Evolutionary conservation across 2,797 vertebrate species (phyloP).

Genomic region (Malurus leucopterus): DNA sequence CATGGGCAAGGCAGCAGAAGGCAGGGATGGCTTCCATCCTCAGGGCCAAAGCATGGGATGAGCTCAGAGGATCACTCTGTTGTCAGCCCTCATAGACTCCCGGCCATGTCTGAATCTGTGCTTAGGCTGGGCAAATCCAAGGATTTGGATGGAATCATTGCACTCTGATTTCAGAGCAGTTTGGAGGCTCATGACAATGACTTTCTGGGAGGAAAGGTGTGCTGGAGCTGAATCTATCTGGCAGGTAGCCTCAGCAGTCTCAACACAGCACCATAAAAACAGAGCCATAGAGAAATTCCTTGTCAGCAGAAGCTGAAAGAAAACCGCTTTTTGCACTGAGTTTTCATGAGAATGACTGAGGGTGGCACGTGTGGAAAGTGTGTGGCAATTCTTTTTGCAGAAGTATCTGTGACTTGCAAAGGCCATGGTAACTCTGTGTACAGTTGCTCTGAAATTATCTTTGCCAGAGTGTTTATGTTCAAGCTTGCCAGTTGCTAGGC

Average conservation of each 20-base stretch:
- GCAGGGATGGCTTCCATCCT: background rate
- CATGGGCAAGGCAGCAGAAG: background rate
- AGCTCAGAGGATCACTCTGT: background rate
- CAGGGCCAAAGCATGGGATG: no score
- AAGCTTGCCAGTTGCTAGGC: background rate
- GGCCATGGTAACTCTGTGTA: background rate
- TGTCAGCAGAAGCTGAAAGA: background rate
- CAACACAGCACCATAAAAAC: background rate
- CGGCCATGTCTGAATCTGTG: background rate
- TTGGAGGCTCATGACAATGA: background rate
- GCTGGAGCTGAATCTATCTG: background rate
- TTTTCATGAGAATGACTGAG: background rate
- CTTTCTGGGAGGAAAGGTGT: background rate
- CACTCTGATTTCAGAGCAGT: background rate
- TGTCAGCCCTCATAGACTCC: accelerated
- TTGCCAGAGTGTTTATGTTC: background rate
- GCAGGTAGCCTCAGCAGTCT: background rate
- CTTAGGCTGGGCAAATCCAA: background rate
- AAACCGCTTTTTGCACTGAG: background rate
- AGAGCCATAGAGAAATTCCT: background rate
- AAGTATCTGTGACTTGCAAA: background rate
- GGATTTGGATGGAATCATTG: background rate
- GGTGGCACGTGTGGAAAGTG: background rate
- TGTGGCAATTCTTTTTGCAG: background rate
- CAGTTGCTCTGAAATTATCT: background rate